These are phyloP conservation scores for Clarias platycephalus DNA, from an alignment of 2,797 vertebrate species.

Conservation along the genomic window DNA sequence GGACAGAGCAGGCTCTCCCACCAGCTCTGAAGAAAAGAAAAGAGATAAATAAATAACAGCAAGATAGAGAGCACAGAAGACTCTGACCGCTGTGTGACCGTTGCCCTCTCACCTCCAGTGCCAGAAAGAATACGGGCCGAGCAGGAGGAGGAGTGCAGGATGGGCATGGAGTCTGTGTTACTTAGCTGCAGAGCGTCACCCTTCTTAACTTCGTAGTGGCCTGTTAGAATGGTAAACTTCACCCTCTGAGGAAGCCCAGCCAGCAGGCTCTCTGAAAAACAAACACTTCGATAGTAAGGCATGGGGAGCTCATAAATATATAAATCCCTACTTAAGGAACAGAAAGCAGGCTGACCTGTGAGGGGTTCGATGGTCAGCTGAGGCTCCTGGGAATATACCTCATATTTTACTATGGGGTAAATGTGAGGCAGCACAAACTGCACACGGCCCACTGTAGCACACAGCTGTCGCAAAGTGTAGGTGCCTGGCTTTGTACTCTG, in stretches of 20 bases:
- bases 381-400: conserved; percentile 96
- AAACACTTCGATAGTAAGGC: conserved; percentile 5
- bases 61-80: neutral
- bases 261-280: conserved; percentile 84
- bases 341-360: conserved; percentile 75
- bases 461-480: conserved; percentile 90
- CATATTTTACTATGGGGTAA: conserved; percentile 90
- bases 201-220: conserved; percentile 88
- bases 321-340: neutral
- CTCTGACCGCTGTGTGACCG: neutral
- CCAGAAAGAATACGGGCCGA: conserved; percentile 82
- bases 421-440: conserved; percentile 91
- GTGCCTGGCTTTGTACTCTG: conserved; percentile 88
- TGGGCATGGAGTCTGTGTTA: conserved; percentile 86
- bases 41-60: neutral
- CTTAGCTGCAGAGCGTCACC: conserved; percentile 94
- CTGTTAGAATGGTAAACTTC: conserved; percentile 90
- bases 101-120: conserved; percentile 72
- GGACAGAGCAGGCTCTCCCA: conserved; percentile 75
- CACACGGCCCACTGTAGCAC: conserved; percentile 82
- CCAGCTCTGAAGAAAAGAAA: conserved; percentile 71
- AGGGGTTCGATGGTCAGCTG: conserved; percentile 91
- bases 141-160: conserved; percentile 78
- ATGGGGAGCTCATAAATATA: too few relatives aligned
- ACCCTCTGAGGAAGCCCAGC: conserved; percentile 94